A percentile compares a stretch with the other conserved stretches of the same genome.
Evolutionary conservation across 1,140 invertebrate genomes (phyloP).

Genomic region (Mycetomoellerius zeteki): DNA sequence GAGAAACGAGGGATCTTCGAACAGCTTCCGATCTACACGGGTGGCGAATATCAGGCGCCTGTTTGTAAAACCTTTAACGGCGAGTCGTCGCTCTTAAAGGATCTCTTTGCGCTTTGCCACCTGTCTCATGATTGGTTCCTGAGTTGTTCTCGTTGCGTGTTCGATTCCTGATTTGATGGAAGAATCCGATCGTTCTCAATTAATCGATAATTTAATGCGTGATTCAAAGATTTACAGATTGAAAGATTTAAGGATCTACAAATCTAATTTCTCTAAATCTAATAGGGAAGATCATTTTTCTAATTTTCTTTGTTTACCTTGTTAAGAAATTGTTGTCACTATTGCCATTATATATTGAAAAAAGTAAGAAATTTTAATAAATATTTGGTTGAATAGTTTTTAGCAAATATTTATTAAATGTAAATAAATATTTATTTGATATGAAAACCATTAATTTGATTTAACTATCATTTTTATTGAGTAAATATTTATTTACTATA

Average conservation of each 20-base stretch:
- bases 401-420: too few species aligned
- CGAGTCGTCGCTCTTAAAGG: slow-evolving; percentile 68
- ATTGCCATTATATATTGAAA: too few species aligned
- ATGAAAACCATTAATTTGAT: too few species aligned
- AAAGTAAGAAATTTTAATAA: too few species aligned
- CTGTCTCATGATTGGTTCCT: slow-evolving; percentile 16
- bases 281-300: background rate
- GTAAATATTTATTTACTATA: too few species aligned
- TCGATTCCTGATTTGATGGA: background rate
- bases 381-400: too few species aligned
- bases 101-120: slow-evolving; percentile 54
- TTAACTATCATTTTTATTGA: too few species aligned
- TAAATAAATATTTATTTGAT: too few species aligned
- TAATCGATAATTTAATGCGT: slow-evolving; percentile 13
- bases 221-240: too few species aligned
- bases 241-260: background rate
- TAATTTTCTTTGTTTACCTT: background rate
- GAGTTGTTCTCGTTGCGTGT: background rate
- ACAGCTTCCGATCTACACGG: slow-evolving; percentile 69
- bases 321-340: background rate
- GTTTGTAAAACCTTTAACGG: slow-evolving; percentile 76
- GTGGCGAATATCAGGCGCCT: slow-evolving; percentile 75
- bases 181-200: background rate
- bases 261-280: background rate
- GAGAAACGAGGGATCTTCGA: slow-evolving; percentile 38